Base-by-base conservation (phyloP, 2,888 invertebrate genomes). In the Lissocephala sabroskyi region DNA sequence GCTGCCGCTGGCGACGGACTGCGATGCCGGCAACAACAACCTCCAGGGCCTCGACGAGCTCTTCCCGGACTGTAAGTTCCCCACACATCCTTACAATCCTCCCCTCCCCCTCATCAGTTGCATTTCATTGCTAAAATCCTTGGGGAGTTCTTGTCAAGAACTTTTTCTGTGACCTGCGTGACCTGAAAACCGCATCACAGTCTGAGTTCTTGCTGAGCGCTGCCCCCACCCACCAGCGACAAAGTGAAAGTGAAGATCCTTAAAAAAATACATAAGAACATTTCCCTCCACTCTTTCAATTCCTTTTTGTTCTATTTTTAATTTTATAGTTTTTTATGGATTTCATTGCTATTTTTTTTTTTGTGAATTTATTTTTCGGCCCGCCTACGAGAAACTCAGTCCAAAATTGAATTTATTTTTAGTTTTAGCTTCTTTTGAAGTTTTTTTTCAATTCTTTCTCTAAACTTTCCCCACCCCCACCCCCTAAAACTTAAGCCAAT, bases 141-240 rank as follows among this genome's bases (percentile, higher is more conserved):
- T 16, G 79, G 76, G 63, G 62, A 65, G 64, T 67, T 61, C 84
- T 83, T 71, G 79, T 84, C 90, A 90, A 89, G 93, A 86, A 88
- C 91, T 92, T 89, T 86, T 87, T 85, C 91, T 91, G 93, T 92
- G 93, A 92, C 88, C 61, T 86, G 93, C 94, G 91, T 90, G 82
- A 85, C 65, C 55, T 49, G 54, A 60, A 67, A 63, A 58, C 65
- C 93, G 92, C 94, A 94, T 94, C 94, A 94, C 94, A 94, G 94
- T 93, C 94, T 93, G 93, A 94, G 94, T 94, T 94, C 94, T 93
- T 93, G 92, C 92, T 93, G 86, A 87, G 91, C 88, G 89, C 85
- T 86, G 51, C 61, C 26, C 73, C 76, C 65, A 49, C 45, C 58
- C 55, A 61, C 50, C 80, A 73, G 85, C 83, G 80, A 56, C 18